These are phyloP conservation scores for Synergus gifuensis DNA, from an alignment of 2,888 invertebrate genomes.

Conservation along the genomic window DNA sequence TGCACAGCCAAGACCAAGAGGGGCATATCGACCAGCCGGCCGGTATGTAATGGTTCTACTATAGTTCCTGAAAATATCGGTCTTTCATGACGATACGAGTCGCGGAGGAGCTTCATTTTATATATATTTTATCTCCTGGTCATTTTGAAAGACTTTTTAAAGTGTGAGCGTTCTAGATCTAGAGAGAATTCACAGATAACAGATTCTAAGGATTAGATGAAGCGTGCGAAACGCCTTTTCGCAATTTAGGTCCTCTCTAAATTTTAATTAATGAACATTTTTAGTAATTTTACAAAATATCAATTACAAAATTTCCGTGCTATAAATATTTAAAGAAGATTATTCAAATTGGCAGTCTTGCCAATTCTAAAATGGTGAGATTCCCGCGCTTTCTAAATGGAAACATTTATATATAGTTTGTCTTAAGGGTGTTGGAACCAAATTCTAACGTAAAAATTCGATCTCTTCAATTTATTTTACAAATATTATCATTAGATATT, in stretches of 20 bases:
- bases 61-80: constrained; percentile 57
- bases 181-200: not conserved
- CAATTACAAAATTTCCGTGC: too few species aligned
- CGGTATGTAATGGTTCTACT: constrained; percentile 50
- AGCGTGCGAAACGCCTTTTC: not conserved
- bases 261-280: too few species aligned
- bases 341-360: too few species aligned
- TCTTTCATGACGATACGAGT: not conserved
- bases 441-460: too few species aligned
- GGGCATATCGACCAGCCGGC: constrained; percentile 59
- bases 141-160: not conserved
- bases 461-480: too few species aligned
- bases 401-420: too few species aligned
- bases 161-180: not conserved
- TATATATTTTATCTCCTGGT: not conserved
- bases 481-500: too few species aligned
- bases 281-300: too few species aligned
- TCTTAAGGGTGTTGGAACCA: too few species aligned
- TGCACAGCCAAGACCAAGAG: constrained; percentile 56
- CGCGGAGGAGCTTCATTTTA: not conserved
- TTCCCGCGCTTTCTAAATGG: too few species aligned
- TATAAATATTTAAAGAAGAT: too few species aligned
- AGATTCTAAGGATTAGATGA: constrained; percentile 4
- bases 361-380: too few species aligned
- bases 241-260: not conserved